phyloP scores from a whole-genome alignment of 1,140 invertebrate species.

The Wasmannia auropunctata region DNA sequence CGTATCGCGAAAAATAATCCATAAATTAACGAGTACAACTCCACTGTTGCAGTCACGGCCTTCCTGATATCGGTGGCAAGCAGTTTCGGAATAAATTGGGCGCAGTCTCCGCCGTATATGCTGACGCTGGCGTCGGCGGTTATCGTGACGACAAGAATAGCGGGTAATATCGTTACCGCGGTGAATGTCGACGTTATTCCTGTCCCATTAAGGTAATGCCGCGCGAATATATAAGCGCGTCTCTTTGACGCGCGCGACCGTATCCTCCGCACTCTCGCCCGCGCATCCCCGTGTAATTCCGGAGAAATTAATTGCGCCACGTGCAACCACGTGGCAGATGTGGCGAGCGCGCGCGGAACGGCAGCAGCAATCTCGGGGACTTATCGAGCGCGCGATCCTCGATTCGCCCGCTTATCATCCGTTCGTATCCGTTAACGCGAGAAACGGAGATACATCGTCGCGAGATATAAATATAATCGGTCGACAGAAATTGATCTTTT shows the following conservation, averaged over 20 bases:
- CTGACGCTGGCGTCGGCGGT: slow-evolving; percentile 76
- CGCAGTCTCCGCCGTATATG: slow-evolving; percentile 79
- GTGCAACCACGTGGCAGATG: slow-evolving; percentile 23
- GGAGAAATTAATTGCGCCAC: slow-evolving; percentile 43
- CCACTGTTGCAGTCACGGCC: slow-evolving; percentile 72
- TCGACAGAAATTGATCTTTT: slow-evolving; percentile 26
- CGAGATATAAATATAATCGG: slow-evolving; percentile 34
- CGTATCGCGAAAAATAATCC: background rate
- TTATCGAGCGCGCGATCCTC: slow-evolving; percentile 18
- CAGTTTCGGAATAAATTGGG: slow-evolving; percentile 82
- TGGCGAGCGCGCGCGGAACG: background rate
- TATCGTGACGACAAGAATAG: slow-evolving; percentile 80
- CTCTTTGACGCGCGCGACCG: slow-evolving; percentile 29
- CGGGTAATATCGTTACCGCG: slow-evolving; percentile 75
- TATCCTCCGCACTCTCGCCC: slow-evolving; percentile 27
- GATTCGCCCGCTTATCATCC: slow-evolving; percentile 28
- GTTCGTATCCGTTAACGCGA: slow-evolving; percentile 23
- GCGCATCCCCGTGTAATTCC: slow-evolving; percentile 9
- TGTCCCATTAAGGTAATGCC: slow-evolving; percentile 79
- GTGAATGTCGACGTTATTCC: slow-evolving; percentile 80
- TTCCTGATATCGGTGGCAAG: slow-evolving; percentile 77
- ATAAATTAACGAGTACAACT: slow-evolving; percentile 23
- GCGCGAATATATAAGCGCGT: slow-evolving; percentile 2
- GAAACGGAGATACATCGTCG: slow-evolving; percentile 4
- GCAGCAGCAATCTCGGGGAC: background rate